phyloP scores from a whole-genome alignment of 1,140 invertebrate genomes.

The Laupala kohalensis region DNA sequence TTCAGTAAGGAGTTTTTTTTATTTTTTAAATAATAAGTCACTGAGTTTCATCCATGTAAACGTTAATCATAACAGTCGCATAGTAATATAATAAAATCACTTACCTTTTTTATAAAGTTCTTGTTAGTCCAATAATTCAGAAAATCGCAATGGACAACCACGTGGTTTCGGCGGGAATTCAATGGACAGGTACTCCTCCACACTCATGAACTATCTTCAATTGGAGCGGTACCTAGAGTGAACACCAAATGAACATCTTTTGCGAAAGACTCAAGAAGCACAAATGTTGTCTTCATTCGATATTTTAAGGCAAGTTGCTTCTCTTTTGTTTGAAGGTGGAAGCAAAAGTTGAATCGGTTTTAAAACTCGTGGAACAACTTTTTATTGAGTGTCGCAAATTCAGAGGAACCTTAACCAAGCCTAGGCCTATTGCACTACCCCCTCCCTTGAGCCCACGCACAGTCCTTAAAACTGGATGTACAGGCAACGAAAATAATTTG shows the following conservation, averaged over 20 bases:
- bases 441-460: background rate
- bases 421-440: slow-evolving; percentile 1
- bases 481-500: background rate
- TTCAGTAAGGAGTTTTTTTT: too few relatives aligned
- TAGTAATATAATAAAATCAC: too few relatives aligned
- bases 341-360: slow-evolving; percentile 9
- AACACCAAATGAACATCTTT: background rate
- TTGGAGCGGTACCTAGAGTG: background rate
- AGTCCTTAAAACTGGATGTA: slow-evolving; percentile 10
- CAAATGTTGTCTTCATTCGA: slow-evolving; percentile 7
- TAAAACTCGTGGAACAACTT: slow-evolving; percentile 8
- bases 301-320: slow-evolving; percentile 9
- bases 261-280: background rate
- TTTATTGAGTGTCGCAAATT: slow-evolving; percentile 13
- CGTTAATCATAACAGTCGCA: too few relatives aligned
- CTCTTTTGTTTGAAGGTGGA: slow-evolving; percentile 8
- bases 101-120: too few relatives aligned
- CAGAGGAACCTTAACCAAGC: slow-evolving; percentile 12
- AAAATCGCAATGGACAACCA: too few relatives aligned
- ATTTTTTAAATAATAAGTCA: too few relatives aligned
- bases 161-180: too few relatives aligned
- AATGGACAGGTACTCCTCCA: too few relatives aligned
- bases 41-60: too few relatives aligned
- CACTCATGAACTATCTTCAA: background rate
- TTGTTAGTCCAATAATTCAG: too few relatives aligned